Evolutionary conservation across 1,140 invertebrate genomes (phyloP), one percentile per base, ranked within the genome.

Genomic region (Leptopilina boulardi): DNA sequence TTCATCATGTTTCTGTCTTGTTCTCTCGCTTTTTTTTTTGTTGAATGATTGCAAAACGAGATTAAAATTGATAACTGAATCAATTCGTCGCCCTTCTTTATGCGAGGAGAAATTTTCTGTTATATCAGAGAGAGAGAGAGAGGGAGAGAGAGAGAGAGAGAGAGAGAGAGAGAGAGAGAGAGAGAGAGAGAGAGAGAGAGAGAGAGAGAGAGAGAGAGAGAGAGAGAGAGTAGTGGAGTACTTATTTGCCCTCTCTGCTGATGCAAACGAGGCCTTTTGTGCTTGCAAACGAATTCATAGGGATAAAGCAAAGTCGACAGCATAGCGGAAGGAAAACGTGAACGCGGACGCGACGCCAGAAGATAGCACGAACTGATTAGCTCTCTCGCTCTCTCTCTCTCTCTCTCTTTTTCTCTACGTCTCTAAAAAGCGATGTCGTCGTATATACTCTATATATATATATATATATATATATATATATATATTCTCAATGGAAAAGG

Each of bases 361-460:
- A 66, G 56, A 66, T 66, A 66, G 56, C 56, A 66, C 56, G 56
- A 66, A 5, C 56, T 66, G 56, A 66, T 66, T 66, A 66, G 56
- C 26, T 54, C n/a, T n/a, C n/a, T n/a, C n/a, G n/a, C n/a, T n/a
- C n/a, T n/a, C n/a, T n/a, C n/a, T n/a, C n/a, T n/a, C n/a, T n/a
- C n/a, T n/a, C n/a, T n/a, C n/a, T n/a, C n/a, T n/a, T n/a, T n/a
- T n/a, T n/a, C n/a, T n/a, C 1, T 30, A 30, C 23, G 56, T 15
- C 56, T 66, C 56, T 66, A 21, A 47, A 66, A 66, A 66, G 56
- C 21, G 56, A 66, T 66, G 56, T 66, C 56, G 23, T n/a, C n/a
- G n/a, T n/a, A n/a, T n/a, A n/a, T n/a, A n/a, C n/a, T n/a, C n/a
- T n/a, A n/a, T n/a, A n/a, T n/a, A n/a, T n/a, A n/a, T n/a, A n/a